These are phyloP conservation scores for Cyphomyrus plagiostoma DNA, from an alignment of 2,113 vertebrate species.

Conservation along the genomic window DNA sequence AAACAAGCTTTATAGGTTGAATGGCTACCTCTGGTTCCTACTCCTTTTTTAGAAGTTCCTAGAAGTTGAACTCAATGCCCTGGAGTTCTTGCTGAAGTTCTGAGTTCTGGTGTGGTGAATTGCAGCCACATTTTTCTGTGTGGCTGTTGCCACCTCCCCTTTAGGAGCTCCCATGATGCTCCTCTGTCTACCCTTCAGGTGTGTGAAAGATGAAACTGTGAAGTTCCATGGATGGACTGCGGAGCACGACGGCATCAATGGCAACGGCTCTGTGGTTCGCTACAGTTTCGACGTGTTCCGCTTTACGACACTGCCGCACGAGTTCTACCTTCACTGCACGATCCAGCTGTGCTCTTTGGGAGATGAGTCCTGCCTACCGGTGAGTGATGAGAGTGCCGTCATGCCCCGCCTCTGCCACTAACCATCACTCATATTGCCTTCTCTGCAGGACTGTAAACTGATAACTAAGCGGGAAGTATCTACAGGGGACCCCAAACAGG, in stretches of 20 bases:
- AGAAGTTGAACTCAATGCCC: neutral
- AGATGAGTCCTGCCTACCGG: slow-evolving; percentile 51
- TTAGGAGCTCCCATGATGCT: neutral
- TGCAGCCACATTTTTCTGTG: neutral
- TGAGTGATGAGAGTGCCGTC: slow-evolving; percentile 33
- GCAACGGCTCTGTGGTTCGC: slow-evolving; percentile 39
- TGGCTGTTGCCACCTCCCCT: neutral
- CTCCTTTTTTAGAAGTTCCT: neutral
- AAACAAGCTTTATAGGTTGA: no score
- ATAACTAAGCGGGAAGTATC: slow-evolving; percentile 52
- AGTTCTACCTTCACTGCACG: slow-evolving; percentile 60
- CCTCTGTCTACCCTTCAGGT: slow-evolving; percentile 36
- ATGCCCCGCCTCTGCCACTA: no score
- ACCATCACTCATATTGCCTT: neutral
- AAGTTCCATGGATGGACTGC: slow-evolving; percentile 35
- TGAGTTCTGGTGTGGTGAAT: neutral
- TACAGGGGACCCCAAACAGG: slow-evolving; percentile 26
- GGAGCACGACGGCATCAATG: slow-evolving; percentile 31
- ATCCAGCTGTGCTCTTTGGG: slow-evolving; percentile 56
- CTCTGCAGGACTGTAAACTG: slow-evolving; percentile 51
- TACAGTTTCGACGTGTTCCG: slow-evolving; percentile 64
- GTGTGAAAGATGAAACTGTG: slow-evolving; percentile 46
- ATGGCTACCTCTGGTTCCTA: neutral
- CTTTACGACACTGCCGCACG: slow-evolving; percentile 40
- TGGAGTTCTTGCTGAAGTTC: neutral